Percentiles rank a stretch among this genome's conserved stretches.
Evolutionary conservation across 2,797 vertebrate species (phyloP).

Genomic region (Dipus sagitta): DNA sequence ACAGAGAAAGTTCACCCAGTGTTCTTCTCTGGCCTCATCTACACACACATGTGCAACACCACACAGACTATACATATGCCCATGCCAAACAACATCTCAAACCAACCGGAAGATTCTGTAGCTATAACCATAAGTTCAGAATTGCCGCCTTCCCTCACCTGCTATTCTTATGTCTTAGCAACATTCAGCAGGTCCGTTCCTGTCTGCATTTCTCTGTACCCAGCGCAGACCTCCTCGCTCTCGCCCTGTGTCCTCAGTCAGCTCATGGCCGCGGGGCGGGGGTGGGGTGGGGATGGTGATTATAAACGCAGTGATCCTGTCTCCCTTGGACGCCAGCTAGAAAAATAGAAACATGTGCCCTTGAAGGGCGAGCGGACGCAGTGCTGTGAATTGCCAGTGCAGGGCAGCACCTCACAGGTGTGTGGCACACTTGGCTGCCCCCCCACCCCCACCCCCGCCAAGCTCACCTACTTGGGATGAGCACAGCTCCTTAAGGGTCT

Average conservation of each 20-base stretch:
- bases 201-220: not conserved
- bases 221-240: not conserved
- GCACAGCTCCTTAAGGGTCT: not conserved
- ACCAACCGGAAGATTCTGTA: not conserved
- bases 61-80: no score
- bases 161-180: not conserved
- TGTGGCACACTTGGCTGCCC: fast-evolving
- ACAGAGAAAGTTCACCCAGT: no score
- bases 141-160: fast-evolving
- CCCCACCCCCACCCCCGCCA: not conserved
- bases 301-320: no score
- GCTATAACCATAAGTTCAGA: fast-evolving
- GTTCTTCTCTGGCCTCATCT: no score
- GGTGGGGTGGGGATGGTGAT: no score
- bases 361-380: fast-evolving
- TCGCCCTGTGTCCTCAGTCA: fast-evolving
- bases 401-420: fast-evolving
- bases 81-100: no score
- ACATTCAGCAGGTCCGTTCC: fast-evolving
- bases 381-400: fast-evolving
- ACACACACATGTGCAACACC: no score
- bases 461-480: not conserved
- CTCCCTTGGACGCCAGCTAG: fast-evolving
- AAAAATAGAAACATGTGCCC: fast-evolving
- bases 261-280: no score